These are phyloP conservation scores for Seladonia tumulorum DNA, from an alignment of 2,888 invertebrate genomes.

Conservation along the genomic window DNA sequence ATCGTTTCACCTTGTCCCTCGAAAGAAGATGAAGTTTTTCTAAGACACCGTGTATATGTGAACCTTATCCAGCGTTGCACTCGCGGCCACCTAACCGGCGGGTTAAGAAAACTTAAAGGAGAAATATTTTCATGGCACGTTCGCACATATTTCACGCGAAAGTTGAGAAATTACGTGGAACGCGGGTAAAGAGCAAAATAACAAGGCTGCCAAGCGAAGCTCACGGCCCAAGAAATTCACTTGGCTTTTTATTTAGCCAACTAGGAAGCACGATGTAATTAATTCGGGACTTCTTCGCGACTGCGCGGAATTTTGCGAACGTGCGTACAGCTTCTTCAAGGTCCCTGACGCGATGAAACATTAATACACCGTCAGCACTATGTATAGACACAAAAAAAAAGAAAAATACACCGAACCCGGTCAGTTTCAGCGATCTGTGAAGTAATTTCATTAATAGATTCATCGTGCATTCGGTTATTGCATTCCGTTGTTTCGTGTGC, in stretches of 20 bases:
- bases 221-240: slow-evolving; percentile 33
- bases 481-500: background rate
- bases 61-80: background rate
- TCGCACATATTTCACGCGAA: slow-evolving; percentile 39
- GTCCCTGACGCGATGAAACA: background rate
- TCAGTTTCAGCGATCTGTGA: background rate
- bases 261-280: slow-evolving; percentile 35
- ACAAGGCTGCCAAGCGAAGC: slow-evolving; percentile 10
- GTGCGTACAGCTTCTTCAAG: background rate
- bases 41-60: background rate
- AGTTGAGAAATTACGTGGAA: slow-evolving; percentile 35
- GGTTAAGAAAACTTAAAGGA: slow-evolving; percentile 54
- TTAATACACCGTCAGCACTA: background rate
- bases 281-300: slow-evolving; percentile 24
- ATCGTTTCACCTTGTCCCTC: background rate
- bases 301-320: background rate
- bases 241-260: slow-evolving; percentile 42
- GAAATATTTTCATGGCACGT: slow-evolving; percentile 47
- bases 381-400: background rate
- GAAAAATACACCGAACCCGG: background rate
- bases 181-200: slow-evolving; percentile 23
- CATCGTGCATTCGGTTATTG: background rate
- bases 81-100: slow-evolving; percentile 11
- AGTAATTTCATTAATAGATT: background rate
- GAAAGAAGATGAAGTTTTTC: background rate